Conservation (phyloP, 2,888 invertebrate genomes). For the Andricus curvator region DNA sequence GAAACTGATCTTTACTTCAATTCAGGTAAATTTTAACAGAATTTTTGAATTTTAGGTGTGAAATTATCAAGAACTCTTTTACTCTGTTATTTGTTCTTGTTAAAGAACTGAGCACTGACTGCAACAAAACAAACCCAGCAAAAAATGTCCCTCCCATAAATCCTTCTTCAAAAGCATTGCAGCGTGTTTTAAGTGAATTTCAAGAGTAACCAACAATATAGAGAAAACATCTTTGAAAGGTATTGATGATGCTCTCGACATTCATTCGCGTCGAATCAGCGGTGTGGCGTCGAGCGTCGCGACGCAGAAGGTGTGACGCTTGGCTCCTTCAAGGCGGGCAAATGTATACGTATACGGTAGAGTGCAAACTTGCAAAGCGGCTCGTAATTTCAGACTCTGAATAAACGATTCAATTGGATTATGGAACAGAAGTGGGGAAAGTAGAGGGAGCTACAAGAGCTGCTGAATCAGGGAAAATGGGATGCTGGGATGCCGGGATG, state of each 20-base stretch:
- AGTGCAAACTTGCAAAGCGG: conserved; percentile 22
- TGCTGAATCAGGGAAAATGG: conserved; percentile 27
- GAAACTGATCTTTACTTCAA: no score
- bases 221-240: background rate
- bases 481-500: background rate
- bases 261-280: conserved; percentile 9
- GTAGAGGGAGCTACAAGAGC: conserved; percentile 8
- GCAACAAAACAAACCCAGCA: no score
- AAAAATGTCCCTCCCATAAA: background rate
- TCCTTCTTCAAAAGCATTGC: background rate
- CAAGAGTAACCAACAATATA: background rate
- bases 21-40: no score
- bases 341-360: background rate
- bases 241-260: conserved; percentile 13
- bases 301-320: conserved; percentile 26
- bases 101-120: no score
- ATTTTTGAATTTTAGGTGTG: no score
- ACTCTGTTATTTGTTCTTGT: no score
- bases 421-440: conserved; percentile 19
- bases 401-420: conserved; percentile 35
- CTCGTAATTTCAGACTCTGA: conserved; percentile 23
- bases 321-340: conserved; percentile 13
- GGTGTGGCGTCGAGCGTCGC: conserved; percentile 3
- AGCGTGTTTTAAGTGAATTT: background rate
- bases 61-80: no score